Base-by-base conservation (phyloP, 1,140 invertebrate genomes). In the Potamilus streckersoni region DNA sequence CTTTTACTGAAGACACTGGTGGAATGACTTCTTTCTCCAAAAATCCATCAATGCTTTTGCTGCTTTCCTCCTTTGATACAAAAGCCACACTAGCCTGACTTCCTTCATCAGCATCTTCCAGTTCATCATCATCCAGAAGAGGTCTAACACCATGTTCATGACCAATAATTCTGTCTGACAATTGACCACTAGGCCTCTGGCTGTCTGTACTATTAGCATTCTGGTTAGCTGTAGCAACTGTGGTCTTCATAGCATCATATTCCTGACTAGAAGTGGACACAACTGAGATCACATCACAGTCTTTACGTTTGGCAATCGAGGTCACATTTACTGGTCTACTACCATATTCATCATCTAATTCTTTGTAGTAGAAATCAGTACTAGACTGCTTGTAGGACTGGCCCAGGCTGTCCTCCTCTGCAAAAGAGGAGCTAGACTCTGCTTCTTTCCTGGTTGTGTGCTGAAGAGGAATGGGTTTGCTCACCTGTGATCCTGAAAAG, bases 111-210 rank as follows among this genome's bases (percentile, higher is more conserved):
- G 64, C 90, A 69, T 93, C 93, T 2, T 93, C 93, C 76, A 95
- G 86, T 84, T 95, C 94, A 86, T 96, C 94, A 80, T 96, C 95
- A 55, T 95, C 90, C 2, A 96, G 86, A 15, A 96, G 86, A 2
- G 95, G 95, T 79, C 93, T 92, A 75, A 95, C 94, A 2, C 95
- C 95, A 81, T 95, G 95, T 73, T 94, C 93, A 88, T 96, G 94
- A 0, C 94, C 94, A 2, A 95, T 92, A 67, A 95, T 92, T 61
- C 90, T 81, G 80, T 91, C 91, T 59, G 79, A 74, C 49, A 62
- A 20, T 20, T 67, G 49, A 13, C 58, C 38, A 17, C 23, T 60
- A 61, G 69, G 62, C 31, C 73, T 69, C 38, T 74, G 67, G 1
- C 67, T 60, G 13, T 70, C 69, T 49, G 78, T 68, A 19, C 69